Evolutionary conservation across 2,113 vertebrate species (phyloP).

Genomic region (Holacanthus passer): DNA sequence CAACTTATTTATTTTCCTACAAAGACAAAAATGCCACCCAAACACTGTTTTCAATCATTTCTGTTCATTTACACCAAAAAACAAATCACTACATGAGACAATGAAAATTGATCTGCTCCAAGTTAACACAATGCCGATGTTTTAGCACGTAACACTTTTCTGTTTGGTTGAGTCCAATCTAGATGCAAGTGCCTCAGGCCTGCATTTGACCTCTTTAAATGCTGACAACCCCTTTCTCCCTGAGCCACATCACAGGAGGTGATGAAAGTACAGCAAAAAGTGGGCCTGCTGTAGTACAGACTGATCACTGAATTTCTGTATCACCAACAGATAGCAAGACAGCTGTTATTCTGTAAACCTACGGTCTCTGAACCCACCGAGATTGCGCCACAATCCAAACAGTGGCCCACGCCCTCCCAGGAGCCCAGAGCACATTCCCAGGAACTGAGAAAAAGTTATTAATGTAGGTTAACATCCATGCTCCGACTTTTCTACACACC

Average conservation of each 20-base stretch:
- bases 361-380: conserved; percentile 69
- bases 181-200: conserved; percentile 6
- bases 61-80: not conserved
- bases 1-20: not conserved
- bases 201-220: conserved; percentile 21
- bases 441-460: conserved; percentile 78
- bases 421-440: conserved; percentile 83
- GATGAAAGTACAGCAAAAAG: conserved; percentile 46
- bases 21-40: not conserved
- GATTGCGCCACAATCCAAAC: conserved; percentile 85
- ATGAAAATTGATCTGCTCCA: conserved; percentile 26
- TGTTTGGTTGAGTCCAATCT: conserved; percentile 34
- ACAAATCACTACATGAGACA: not conserved
- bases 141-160: conserved; percentile 47
- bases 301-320: conserved; percentile 61
- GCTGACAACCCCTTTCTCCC: conserved; percentile 18
- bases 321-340: conserved; percentile 78
- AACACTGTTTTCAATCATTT: not conserved
- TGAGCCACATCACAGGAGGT: conserved; percentile 29
- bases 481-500: conserved; percentile 36
- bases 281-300: conserved; percentile 57
- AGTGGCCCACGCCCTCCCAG: conserved; percentile 83
- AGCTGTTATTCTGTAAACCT: conserved; percentile 79
- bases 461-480: conserved; percentile 46
- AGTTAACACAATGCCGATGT: conserved; percentile 33